A percentile compares a stretch with the other conserved stretches of the same genome.
Conservation (phyloP, 2,113 vertebrate species). For the Glaucomys volans region DNA sequence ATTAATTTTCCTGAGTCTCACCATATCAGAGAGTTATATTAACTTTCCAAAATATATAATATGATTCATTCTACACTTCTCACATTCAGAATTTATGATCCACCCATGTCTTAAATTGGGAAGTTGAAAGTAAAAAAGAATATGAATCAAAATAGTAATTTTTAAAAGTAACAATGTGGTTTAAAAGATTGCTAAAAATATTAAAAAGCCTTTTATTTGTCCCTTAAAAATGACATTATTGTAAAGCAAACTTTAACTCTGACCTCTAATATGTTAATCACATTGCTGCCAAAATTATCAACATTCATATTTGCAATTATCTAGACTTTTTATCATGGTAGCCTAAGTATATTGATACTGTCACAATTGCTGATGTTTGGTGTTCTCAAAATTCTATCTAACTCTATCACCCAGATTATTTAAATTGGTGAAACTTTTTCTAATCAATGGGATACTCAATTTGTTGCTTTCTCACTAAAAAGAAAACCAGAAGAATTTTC, state of each 20-base stretch:
- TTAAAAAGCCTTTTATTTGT: not conserved
- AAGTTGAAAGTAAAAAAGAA: not conserved
- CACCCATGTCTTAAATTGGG: not conserved
- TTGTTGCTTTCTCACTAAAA: not conserved
- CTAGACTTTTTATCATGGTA: not conserved
- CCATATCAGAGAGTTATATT: not conserved
- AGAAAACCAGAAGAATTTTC: conserved; percentile 29
- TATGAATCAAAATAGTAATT: not conserved
- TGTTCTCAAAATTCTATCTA: not conserved
- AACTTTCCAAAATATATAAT: not conserved
- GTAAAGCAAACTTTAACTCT: not conserved
- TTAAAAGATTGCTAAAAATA: not conserved
- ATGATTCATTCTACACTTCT: not conserved
- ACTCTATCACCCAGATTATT: not conserved
- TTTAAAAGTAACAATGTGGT: not conserved
- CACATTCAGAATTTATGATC: not conserved
- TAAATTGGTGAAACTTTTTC: not conserved
- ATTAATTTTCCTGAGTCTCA: not conserved
- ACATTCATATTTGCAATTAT: not conserved
- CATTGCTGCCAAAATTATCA: not conserved
- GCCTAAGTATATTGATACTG: not conserved
- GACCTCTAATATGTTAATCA: not conserved
- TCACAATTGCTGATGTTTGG: not conserved
- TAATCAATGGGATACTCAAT: not conserved
- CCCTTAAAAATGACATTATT: conserved; percentile 8